Percentiles rank a stretch among this genome's conserved stretches.
phyloP scores from a whole-genome alignment of 2,113 vertebrate species.

The Pelobates fuscus region DNA sequence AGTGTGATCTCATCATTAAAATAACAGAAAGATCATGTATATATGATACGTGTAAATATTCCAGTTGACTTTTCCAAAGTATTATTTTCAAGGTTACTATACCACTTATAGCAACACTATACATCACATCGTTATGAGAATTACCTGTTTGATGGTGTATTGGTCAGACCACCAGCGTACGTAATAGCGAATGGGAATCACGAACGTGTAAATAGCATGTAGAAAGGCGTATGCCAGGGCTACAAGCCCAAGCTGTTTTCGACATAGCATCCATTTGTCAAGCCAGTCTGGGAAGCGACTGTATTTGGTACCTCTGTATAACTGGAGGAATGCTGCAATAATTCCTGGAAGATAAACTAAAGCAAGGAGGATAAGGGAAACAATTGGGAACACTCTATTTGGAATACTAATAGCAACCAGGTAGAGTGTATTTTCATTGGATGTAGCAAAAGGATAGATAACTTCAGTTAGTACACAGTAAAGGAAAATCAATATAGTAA shows the following conservation, averaged over 20 bases:
- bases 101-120: too few species aligned
- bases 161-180: constrained; percentile 64
- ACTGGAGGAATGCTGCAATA: constrained; percentile 85
- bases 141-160: constrained; percentile 70
- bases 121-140: background rate
- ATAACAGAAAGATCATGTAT: too few species aligned
- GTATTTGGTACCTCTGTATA: constrained; percentile 93
- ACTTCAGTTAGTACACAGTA: constrained; percentile 77
- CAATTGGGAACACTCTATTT: constrained; percentile 83
- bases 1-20: too few species aligned
- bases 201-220: constrained; percentile 84
- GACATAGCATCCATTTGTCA: constrained; percentile 94
- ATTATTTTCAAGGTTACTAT: too few species aligned
- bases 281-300: constrained; percentile 87
- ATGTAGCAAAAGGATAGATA: constrained; percentile 69
- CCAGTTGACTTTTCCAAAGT: too few species aligned
- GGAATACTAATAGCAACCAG: constrained; percentile 82
- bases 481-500: constrained; percentile 75
- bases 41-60: too few species aligned
- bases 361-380: constrained; percentile 82
- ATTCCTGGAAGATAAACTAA: constrained; percentile 90
- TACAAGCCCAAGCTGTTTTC: constrained; percentile 91
- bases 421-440: constrained; percentile 74
- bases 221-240: constrained; percentile 86
- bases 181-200: constrained; percentile 81